phyloP scores from a whole-genome alignment of 2,113 vertebrate species.

The Labeo catla region DNA sequence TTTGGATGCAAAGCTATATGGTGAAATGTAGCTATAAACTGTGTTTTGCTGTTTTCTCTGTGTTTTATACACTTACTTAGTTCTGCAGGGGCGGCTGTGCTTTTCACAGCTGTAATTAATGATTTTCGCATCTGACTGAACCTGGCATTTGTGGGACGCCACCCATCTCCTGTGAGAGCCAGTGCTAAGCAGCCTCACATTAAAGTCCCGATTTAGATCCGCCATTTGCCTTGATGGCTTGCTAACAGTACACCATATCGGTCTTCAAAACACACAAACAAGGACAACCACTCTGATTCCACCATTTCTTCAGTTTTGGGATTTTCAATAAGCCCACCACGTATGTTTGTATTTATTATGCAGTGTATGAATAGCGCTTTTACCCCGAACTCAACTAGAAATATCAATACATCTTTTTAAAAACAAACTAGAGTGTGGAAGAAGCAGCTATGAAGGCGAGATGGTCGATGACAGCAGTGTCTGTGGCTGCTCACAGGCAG shows the following conservation, averaged over 20 bases:
- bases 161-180: slow-evolving; percentile 35
- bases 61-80: slow-evolving; percentile 11
- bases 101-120: slow-evolving; percentile 50
- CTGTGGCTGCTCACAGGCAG: slow-evolving; percentile 31
- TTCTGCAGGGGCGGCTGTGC: slow-evolving; percentile 7
- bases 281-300: neutral
- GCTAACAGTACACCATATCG: slow-evolving; percentile 5
- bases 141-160: slow-evolving; percentile 50
- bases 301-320: neutral
- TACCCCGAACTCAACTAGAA: neutral
- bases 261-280: slow-evolving; percentile 39
- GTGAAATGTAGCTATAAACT: neutral
- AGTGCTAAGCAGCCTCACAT: slow-evolving; percentile 49
- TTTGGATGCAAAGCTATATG: neutral
- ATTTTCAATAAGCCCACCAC: neutral
- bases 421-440: neutral
- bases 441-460: neutral
- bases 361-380: neutral
- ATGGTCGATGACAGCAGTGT: slow-evolving; percentile 27
- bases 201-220: slow-evolving; percentile 50
- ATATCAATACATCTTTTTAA: neutral
- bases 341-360: neutral
- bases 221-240: slow-evolving; percentile 19
- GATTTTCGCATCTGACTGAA: slow-evolving; percentile 50
- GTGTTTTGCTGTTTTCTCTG: neutral